Evolutionary conservation across 2,888 invertebrate species (phyloP).

Genomic region (Tinea trinotella): DNA sequence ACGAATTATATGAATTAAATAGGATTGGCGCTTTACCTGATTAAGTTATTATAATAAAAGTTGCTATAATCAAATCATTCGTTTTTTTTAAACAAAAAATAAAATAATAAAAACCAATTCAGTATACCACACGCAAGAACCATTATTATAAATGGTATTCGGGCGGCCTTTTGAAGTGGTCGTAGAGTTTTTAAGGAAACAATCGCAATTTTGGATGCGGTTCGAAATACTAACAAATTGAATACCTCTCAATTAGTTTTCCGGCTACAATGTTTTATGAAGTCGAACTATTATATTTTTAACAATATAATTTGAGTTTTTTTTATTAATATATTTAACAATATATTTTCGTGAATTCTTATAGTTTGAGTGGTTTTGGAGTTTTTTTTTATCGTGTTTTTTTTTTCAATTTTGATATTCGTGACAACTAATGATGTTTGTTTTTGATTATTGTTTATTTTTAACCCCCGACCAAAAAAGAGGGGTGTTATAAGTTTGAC

Average conservation of each 20-base stretch:
- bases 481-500: too few species aligned
- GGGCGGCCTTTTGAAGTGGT: constrained; percentile 11
- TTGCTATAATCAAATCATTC: constrained; percentile 50
- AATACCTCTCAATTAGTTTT: constrained; percentile 7
- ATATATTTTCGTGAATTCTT: constrained; percentile 21
- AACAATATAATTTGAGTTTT: constrained; percentile 48
- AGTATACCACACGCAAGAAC: constrained; percentile 55
- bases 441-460: neutral
- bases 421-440: constrained; percentile 8
- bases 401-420: neutral
- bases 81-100: constrained; percentile 52
- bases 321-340: too few species aligned
- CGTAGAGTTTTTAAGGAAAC: constrained; percentile 1
- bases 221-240: constrained; percentile 1
- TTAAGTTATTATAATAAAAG: constrained; percentile 63
- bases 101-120: too few species aligned
- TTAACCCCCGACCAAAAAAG: too few species aligned
- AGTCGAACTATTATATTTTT: neutral
- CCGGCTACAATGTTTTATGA: neutral
- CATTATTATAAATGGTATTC: constrained; percentile 50
- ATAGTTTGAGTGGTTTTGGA: neutral
- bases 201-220: constrained; percentile 11
- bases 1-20: constrained; percentile 63
- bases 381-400: neutral
- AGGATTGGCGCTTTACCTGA: constrained; percentile 59